These are phyloP conservation scores for Catharus minimus DNA, from an alignment of 2,113 vertebrate genomes.

Conservation along the genomic window DNA sequence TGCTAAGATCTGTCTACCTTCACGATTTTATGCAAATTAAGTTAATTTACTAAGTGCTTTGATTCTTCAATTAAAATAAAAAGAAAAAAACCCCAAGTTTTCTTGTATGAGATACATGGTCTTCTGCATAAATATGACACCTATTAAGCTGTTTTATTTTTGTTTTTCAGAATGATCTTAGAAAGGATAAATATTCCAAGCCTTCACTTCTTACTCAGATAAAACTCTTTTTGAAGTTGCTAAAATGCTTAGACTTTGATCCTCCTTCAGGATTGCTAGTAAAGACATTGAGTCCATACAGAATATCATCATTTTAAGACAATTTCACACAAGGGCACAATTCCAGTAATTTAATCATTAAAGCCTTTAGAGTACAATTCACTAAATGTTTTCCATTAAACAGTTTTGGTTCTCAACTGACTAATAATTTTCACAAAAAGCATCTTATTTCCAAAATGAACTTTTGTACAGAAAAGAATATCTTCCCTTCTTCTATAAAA, in stretches of 20 bases:
- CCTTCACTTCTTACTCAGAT: background rate
- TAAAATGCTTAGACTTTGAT: slow-evolving; percentile 34
- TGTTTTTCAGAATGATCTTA: background rate
- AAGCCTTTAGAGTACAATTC: background rate
- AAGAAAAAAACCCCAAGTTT: background rate
- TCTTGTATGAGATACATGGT: background rate
- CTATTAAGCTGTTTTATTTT: background rate
- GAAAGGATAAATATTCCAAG: slow-evolving; percentile 32
- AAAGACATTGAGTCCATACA: background rate
- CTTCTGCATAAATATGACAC: slow-evolving; percentile 7
- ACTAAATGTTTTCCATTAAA: background rate
- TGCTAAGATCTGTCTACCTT: background rate
- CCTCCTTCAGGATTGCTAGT: background rate
- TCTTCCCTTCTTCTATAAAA: background rate
- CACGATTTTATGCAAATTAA: background rate
- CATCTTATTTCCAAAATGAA: background rate
- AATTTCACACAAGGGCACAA: background rate
- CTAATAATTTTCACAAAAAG: background rate
- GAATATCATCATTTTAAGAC: background rate
- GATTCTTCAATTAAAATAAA: background rate
- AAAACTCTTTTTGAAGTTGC: slow-evolving; percentile 34
- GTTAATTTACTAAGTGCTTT: background rate
- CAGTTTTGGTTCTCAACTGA: background rate
- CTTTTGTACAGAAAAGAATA: background rate
- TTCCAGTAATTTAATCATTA: background rate